phyloP scores from a whole-genome alignment of 2,888 invertebrate species.

The Phoenoteleia sp. region DNA sequence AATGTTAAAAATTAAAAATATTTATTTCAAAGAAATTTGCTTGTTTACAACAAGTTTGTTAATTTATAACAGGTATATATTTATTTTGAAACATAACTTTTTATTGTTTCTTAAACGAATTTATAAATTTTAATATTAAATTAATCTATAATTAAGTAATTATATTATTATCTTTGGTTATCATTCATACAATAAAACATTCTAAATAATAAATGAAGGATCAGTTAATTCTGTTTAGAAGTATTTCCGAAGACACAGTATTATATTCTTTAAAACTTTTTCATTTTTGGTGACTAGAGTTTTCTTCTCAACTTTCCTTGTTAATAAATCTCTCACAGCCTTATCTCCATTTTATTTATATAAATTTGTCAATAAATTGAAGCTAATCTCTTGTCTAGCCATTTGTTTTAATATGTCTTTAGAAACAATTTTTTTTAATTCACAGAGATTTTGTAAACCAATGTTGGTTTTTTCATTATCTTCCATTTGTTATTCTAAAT shows the following conservation, averaged over 20 bases:
- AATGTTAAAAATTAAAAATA: too few relatives aligned
- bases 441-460: background rate
- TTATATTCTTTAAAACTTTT: background rate
- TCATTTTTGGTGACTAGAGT: background rate
- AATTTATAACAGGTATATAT: too few relatives aligned
- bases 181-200: too few relatives aligned
- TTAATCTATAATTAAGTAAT: too few relatives aligned
- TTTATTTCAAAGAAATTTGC: too few relatives aligned
- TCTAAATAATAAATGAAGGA: background rate
- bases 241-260: background rate
- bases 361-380: slow-evolving; percentile 19
- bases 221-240: background rate
- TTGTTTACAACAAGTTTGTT: too few relatives aligned
- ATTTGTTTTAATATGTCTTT: slow-evolving; percentile 35
- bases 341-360: slow-evolving; percentile 37
- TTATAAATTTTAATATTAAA: too few relatives aligned
- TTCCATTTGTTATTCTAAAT: too few relatives aligned
- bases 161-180: too few relatives aligned
- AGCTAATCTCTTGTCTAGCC: slow-evolving; percentile 8
- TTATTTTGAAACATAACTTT: too few relatives aligned
- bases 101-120: too few relatives aligned
- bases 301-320: background rate
- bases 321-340: background rate
- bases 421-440: slow-evolving; percentile 22
- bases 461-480: background rate